phyloP scores from a whole-genome alignment of 2,113 vertebrate species.

The Axis porcinus region DNA sequence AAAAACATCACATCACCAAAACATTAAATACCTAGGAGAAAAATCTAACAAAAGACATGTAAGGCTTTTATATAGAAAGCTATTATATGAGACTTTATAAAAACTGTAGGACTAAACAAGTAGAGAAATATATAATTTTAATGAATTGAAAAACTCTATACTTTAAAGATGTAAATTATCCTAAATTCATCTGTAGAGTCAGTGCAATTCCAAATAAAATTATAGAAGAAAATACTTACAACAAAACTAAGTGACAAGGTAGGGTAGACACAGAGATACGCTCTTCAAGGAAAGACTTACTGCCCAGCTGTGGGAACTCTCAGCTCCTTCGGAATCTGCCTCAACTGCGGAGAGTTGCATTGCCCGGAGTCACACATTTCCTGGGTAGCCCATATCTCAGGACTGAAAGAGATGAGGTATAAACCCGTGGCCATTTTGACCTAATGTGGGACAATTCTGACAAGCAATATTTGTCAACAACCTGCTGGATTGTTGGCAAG shows the following conservation, averaged over 20 bases:
- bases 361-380: neutral
- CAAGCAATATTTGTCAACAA: neutral
- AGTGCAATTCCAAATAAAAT: neutral
- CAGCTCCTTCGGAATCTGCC: neutral
- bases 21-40: neutral
- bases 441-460: neutral
- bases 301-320: neutral
- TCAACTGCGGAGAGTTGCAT: neutral
- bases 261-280: neutral
- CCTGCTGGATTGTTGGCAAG: neutral
- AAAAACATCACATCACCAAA: neutral
- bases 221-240: neutral
- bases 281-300: neutral
- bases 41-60: neutral
- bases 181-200: neutral
- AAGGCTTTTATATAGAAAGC: neutral
- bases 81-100: neutral
- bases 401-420: neutral
- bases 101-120: neutral
- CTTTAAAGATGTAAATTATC: neutral
- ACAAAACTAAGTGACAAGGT: neutral
- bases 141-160: neutral
- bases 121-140: neutral
- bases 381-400: neutral
- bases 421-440: neutral